Evolutionary conservation across 2,888 invertebrate species (phyloP), one percentile per base, ranked within the genome.

Genomic region (Agriopis leucophaearia): DNA sequence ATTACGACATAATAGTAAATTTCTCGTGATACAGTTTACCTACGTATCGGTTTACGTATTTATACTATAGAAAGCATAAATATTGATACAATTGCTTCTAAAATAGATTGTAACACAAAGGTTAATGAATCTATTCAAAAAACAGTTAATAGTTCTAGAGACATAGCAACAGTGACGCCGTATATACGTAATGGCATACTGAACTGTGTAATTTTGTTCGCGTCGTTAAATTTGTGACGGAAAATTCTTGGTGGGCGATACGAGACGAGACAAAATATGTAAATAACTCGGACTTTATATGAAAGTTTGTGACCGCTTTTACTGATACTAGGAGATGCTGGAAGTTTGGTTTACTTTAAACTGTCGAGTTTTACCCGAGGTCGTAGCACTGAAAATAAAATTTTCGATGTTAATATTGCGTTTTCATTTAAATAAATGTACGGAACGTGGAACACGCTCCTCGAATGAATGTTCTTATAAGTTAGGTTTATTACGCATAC

Each of bases 131-230:
- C 16, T 64, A 35, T 66, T 67, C 47, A 64, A 38, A 56, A 51
- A 50, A 10, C n/a, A 7, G 38, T 36, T 38, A n/a, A 48, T 12
- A 8, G 38, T 40, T 48, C 15, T 6, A 42, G 10, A 59, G 10
- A 59, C 76, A 71, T 73, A 72, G 75, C 60, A 75, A 74, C 77
- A 59, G 65, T 78, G 78, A 72, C 71, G 75, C 60, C 63, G 57
- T 52, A 63, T 59, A 60, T 58, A 65, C 70, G 66, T 72, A 70
- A 71, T 48, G 51, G 66, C 60, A 70, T 51, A 64, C 51, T 59
- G 56, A 67, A 59, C 51, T 55, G 55, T 63, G 58, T 70, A 67
- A 74, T 80, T 71, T 70, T 50, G 70, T 72, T 62, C 72, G 58
- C 65, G 55, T 64, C 75, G 72, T 58, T 66, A 71, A 69, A 70